These are phyloP conservation scores for Dexiosoma caninum DNA, from an alignment of 2,888 invertebrate genomes.

Conservation along the genomic window DNA sequence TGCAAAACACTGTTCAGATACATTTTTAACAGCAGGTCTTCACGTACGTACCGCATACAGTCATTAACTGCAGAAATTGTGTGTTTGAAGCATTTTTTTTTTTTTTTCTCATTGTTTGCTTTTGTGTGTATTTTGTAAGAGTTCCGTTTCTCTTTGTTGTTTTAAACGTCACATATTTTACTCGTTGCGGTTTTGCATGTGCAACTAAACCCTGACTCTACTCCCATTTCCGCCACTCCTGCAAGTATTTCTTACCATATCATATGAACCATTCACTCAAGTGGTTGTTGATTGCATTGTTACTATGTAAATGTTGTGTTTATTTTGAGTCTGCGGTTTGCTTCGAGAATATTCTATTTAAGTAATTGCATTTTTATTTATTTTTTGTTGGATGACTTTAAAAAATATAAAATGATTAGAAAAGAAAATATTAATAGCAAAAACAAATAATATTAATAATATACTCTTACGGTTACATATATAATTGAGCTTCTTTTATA, in stretches of 20 bases:
- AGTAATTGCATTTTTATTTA: conserved; percentile 38
- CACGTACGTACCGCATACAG: not conserved
- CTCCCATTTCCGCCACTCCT: not conserved
- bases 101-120: not conserved
- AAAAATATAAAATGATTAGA: not conserved
- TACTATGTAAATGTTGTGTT: conserved; percentile 30
- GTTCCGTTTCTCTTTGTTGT: not conserved
- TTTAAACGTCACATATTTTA: conserved; percentile 1
- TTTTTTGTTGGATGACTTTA: not conserved
- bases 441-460: not conserved
- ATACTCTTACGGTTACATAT: not conserved
- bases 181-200: conserved; percentile 8
- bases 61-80: not conserved
- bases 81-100: not conserved
- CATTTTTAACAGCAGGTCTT: conserved; percentile 5
- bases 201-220: conserved; percentile 1
- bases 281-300: conserved; percentile 40
- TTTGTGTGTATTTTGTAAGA: conserved; percentile 4
- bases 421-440: not conserved
- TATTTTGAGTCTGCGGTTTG: conserved; percentile 39
- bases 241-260: conserved; percentile 2
- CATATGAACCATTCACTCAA: conserved; percentile 44
- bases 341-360: conserved; percentile 36
- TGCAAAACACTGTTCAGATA: not conserved
- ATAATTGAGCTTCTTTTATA: not conserved